These are phyloP conservation scores for Ondatra zibethicus DNA, from an alignment of 2,113 vertebrate species.

Conservation along the genomic window DNA sequence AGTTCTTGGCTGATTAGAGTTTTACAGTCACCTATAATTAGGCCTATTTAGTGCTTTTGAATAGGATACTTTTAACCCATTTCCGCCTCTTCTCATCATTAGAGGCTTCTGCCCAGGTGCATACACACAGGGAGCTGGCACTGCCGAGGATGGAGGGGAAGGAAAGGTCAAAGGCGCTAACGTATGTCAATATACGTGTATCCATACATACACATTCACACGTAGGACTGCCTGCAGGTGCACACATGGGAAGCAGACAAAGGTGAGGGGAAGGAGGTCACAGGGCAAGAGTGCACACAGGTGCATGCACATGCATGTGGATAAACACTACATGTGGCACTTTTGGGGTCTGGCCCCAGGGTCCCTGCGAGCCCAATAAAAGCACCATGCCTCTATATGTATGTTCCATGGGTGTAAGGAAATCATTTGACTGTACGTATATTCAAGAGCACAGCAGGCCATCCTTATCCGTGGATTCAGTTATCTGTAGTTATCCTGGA, in stretches of 20 bases:
- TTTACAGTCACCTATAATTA: conserved; percentile 85
- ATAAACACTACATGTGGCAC: no score
- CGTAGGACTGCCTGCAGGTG: background rate
- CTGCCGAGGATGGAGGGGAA: background rate
- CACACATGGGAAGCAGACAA: background rate
- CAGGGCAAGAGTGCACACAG: background rate
- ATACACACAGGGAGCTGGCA: background rate
- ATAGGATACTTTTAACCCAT: conserved; percentile 87
- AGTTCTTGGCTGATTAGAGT: conserved; percentile 82
- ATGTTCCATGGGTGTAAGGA: background rate
- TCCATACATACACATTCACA: background rate
- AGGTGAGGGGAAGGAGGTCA: background rate
- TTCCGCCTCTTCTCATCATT: conserved; percentile 79
- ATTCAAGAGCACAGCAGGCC: background rate
- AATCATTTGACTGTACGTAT: background rate
- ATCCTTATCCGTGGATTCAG: background rate
- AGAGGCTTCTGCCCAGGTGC: conserved; percentile 59
- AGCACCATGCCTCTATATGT: background rate
- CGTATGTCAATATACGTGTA: no score
- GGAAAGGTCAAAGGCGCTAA: background rate
- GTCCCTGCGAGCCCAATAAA: background rate
- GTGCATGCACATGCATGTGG: background rate
- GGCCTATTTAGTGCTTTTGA: conserved; percentile 84
- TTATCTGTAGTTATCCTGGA: background rate
- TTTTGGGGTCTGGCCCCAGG: fast-evolving